These are phyloP conservation scores for Hydrozoanthus tunicans DNA, from an alignment of 64 coral and sea anemone genomes.

Conservation along the genomic window DNA sequence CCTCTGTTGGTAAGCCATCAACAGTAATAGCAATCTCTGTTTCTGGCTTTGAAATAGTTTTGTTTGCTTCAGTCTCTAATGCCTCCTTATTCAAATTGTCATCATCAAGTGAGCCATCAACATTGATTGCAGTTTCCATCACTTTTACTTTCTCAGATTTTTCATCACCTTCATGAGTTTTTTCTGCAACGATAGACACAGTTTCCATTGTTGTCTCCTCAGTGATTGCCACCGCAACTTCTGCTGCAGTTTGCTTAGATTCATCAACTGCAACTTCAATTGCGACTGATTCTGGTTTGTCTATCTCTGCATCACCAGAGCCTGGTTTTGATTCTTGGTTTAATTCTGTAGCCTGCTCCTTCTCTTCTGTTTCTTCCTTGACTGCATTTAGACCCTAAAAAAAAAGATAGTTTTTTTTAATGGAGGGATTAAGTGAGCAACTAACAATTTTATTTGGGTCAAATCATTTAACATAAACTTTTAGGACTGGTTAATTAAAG, in stretches of 20 bases:
- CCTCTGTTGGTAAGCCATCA: slow-evolving; percentile 16
- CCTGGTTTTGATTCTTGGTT: too few species aligned
- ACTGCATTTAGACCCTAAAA: not conserved
- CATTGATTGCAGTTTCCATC: not conserved
- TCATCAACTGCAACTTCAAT: slow-evolving; percentile 30
- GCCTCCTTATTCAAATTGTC: not conserved
- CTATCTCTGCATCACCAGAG: not conserved
- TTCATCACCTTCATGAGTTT: not conserved
- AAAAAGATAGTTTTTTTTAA: not conserved
- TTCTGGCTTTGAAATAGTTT: not conserved
- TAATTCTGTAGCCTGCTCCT: not conserved
- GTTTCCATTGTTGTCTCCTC: slow-evolving; percentile 15
- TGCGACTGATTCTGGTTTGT: slow-evolving; percentile 49
- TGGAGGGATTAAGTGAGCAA: not conserved
- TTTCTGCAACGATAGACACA: not conserved
- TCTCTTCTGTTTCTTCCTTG: slow-evolving; percentile 40
- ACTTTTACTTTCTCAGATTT: not conserved
- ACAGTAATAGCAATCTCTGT: not conserved
- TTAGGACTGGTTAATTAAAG: too few species aligned
- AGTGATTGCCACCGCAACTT: slow-evolving; percentile 45
- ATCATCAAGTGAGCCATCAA: slow-evolving; percentile 16
- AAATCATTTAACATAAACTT: too few species aligned
- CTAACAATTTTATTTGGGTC: not conserved
- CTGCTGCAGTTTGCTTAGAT: slow-evolving; percentile 14
- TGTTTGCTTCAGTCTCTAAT: not conserved